Base-by-base conservation (phyloP, 2,113 vertebrate species). In the Pterocles orientalis region DNA sequence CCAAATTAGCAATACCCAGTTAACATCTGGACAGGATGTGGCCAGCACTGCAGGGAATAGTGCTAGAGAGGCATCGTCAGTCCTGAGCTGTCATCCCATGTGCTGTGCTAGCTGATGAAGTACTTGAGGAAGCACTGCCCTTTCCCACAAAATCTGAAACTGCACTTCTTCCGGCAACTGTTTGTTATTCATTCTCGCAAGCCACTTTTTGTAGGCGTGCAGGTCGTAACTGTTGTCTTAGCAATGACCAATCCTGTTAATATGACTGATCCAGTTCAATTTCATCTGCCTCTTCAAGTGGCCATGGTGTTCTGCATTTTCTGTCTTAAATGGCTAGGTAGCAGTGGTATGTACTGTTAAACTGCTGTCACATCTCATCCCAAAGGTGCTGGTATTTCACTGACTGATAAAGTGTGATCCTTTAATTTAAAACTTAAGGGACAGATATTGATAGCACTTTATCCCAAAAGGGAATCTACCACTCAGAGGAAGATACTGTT, bases 341-440 rank as follows among this genome's bases (percentile, higher is more conserved):
- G 76, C 43, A 56, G 68, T 53, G 56, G 31, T 57, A 23, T 31
- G 56, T 48, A 39, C 76, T 57, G 56, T 86, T 95, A 88, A 95
- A 66, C 47, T 81, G 71, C 81, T 92, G 71, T 88, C 93, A 93
- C 82, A 90, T 90, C 68, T 94, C 86, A 90, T 96, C 75, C 82
- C 85, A 92, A 86, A 86, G 90, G 68, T 86, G 60, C 43, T 93
- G 88, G 76, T 73, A 93, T 90, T 96, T 94, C 88, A 75, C 72
- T 84, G 82, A 75, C 85, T 71, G 94, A 94, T 93, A 78, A 88
- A 95, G 45, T 41, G 85, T 86, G 88, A 96, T 78, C 82, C 90
- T 91, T 90, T 88, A 92, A 94, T 94, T 91, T 95, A 92, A 92
- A 95, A 88, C 92, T 84, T 92, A 91, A 75, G 72, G 85, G 83